Conservation (phyloP, 2,113 vertebrate genomes). For the Ptilonorhynchus violaceus region DNA sequence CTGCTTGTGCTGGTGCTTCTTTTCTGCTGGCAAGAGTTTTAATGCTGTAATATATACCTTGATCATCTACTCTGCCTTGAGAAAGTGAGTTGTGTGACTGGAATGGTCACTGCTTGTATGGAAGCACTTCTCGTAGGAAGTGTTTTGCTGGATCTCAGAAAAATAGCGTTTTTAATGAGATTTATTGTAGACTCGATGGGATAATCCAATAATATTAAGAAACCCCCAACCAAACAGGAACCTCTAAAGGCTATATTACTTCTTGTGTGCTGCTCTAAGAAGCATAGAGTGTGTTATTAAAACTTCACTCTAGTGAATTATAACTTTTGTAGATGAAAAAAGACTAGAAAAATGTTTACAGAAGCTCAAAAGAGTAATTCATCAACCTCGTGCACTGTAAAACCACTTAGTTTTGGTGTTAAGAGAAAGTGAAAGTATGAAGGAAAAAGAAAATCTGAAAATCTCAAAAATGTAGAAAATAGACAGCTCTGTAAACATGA, state of each 20-base stretch:
- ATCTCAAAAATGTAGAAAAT: neutral
- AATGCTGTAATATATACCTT: neutral
- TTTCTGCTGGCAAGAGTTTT: neutral
- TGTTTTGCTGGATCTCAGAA: neutral
- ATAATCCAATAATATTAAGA: neutral
- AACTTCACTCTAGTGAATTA: neutral
- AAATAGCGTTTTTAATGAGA: neutral
- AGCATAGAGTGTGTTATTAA: neutral
- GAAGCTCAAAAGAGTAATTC: neutral
- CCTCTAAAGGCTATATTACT: neutral
- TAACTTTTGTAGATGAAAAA: neutral
- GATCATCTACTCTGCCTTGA: neutral
- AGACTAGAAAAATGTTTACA: neutral
- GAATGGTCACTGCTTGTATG: neutral
- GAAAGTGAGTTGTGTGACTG: neutral
- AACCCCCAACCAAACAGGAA: fast-evolving
- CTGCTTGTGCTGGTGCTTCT: neutral
- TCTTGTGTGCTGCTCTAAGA: neutral
- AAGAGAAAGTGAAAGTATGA: neutral
- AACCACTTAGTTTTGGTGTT: neutral
- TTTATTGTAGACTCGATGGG: neutral
- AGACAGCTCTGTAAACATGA: neutral
- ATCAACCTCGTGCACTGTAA: neutral
- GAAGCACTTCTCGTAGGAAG: neutral
- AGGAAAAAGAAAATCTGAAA: neutral